Evolutionary conservation across 1,140 invertebrate species (phyloP).

Genomic region (Belonocnema kinseyi): DNA sequence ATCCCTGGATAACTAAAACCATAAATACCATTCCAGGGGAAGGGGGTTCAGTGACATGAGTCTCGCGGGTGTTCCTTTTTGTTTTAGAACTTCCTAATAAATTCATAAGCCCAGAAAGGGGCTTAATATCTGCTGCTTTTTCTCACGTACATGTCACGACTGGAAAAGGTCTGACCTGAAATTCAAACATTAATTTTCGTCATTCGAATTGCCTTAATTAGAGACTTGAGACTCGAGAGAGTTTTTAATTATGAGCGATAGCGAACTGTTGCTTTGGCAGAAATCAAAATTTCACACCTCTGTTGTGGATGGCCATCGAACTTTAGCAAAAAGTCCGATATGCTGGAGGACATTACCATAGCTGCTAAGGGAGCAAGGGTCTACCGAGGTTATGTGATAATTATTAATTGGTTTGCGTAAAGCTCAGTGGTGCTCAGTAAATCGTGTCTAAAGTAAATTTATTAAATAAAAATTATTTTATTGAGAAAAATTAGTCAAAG

Average conservation of each 20-base stretch:
- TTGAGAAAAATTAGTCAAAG: no score
- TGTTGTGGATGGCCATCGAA: conserved; percentile 7
- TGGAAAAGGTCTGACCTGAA: background rate
- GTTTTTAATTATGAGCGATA: conserved; percentile 17
- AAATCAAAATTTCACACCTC: conserved; percentile 24
- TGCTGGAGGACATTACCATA: background rate
- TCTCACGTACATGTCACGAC: background rate
- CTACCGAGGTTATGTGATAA: background rate
- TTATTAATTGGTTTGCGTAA: conserved; percentile 12
- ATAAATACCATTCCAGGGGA: background rate
- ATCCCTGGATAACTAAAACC: background rate
- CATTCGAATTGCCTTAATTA: background rate
- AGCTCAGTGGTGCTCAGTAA: background rate
- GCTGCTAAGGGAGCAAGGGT: background rate
- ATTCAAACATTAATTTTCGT: background rate
- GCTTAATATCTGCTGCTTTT: conserved; percentile 23
- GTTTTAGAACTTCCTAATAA: conserved; percentile 25
- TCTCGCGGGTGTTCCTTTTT: conserved; percentile 23
- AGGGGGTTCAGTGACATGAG: conserved; percentile 2
- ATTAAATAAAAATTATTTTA: no score
- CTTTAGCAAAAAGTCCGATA: background rate
- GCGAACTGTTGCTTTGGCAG: background rate
- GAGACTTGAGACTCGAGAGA: background rate
- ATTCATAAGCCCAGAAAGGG: conserved; percentile 13
- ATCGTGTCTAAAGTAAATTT: no score